Evolutionary conservation across 2,888 invertebrate genomes (phyloP).

Genomic region (Lasioglossum vierecki): DNA sequence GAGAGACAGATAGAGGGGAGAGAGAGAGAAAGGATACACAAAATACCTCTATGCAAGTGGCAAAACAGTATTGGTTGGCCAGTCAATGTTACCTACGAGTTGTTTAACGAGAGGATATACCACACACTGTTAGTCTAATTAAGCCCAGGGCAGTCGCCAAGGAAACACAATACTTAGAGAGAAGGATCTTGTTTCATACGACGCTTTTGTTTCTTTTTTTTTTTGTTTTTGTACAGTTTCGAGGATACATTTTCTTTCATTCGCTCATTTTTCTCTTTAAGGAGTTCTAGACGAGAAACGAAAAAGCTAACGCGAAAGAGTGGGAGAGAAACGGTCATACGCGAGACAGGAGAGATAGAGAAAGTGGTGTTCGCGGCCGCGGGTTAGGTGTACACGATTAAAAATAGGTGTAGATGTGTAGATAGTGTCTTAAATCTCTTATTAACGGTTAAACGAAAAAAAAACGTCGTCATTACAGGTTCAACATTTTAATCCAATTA

Average conservation of each 20-base stretch:
- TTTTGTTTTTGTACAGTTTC: conserved; percentile 62
- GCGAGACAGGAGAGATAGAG: neutral
- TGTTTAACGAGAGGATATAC: conserved; percentile 67
- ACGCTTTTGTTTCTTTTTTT: conserved; percentile 46
- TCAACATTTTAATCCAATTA: conserved; percentile 76
- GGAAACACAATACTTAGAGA: conserved; percentile 45
- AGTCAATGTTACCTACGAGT: conserved; percentile 77
- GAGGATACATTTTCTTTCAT: conserved; percentile 46
- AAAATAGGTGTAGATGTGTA: conserved; percentile 67
- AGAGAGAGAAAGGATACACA: conserved; percentile 13
- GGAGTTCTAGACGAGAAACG: neutral
- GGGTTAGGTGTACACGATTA: conserved; percentile 63
- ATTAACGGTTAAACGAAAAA: conserved; percentile 36
- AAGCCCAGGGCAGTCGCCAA: conserved; percentile 63
- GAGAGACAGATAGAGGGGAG: neutral
- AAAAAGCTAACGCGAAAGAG: neutral
- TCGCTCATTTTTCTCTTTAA: conserved; percentile 42
- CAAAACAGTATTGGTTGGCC: conserved; percentile 72
- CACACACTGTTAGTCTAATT: conserved; percentile 41
- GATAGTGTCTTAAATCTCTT: conserved; percentile 78
- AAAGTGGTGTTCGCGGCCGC: conserved; percentile 16
- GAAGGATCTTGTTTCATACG: conserved; percentile 59
- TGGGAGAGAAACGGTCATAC: neutral
- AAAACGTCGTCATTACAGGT: conserved; percentile 74
- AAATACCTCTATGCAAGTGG: conserved; percentile 59